These are phyloP conservation scores for Candidula unifasciata DNA, from an alignment of 2,888 invertebrate species.

Conservation along the genomic window DNA sequence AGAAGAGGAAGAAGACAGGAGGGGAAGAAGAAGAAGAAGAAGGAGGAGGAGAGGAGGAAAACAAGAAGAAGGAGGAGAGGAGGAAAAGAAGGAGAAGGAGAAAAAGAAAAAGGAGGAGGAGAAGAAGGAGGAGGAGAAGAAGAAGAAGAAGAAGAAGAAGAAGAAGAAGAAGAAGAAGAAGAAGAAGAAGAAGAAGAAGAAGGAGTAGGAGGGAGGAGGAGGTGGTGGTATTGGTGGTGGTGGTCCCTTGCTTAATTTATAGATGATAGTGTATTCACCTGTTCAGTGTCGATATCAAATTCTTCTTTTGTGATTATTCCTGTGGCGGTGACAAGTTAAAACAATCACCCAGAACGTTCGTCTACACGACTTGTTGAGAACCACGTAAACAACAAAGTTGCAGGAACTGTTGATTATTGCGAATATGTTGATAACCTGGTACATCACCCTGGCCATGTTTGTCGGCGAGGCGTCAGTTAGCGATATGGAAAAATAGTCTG, in stretches of 20 bases:
- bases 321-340: background rate
- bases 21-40: background rate
- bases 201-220: too few species aligned
- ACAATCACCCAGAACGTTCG: background rate
- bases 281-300: too few species aligned
- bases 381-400: constrained; percentile 34
- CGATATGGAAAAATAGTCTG: background rate
- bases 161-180: background rate
- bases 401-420: constrained; percentile 28
- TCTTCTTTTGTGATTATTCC: too few species aligned
- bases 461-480: constrained; percentile 5
- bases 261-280: too few species aligned
- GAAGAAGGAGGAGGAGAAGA: background rate
- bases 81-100: background rate
- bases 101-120: too few species aligned
- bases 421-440: constrained; percentile 27
- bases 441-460: constrained; percentile 31
- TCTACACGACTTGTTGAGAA: constrained; percentile 30
- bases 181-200: background rate
- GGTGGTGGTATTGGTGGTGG: too few species aligned
- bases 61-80: background rate
- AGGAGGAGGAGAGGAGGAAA: background rate
- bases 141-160: background rate
- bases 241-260: too few species aligned
- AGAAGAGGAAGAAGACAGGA: background rate